Base-by-base conservation (phyloP, 2,113 vertebrate genomes). In the Poeciliopsis occidentalis region DNA sequence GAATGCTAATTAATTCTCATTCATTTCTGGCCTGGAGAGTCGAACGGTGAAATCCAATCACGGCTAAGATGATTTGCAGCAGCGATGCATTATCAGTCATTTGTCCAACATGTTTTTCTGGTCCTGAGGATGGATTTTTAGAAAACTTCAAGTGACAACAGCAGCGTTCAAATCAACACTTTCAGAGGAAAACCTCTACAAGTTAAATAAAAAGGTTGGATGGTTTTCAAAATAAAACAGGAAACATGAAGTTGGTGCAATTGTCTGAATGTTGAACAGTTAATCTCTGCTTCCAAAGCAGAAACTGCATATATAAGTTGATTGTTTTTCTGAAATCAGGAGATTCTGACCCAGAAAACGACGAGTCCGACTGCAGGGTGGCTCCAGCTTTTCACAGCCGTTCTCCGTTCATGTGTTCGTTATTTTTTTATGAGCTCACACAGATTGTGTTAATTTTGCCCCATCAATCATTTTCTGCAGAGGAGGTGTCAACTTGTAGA, bases 401-500 rank as follows among this genome's bases (percentile, higher is more conserved):
- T 39, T 19, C 57, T 30, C 75, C 4, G 4, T 37, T 37, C 19
- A 19, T 13, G 24, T 69, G 64, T 78, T 75, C 27, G 80, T 80
- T 57, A 29, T 62, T 51, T 66, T 83, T 44, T 62, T 51, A 69
- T 17, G 63, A 3, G 60, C 64, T 11, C 73, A 15, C 64, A 13
- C 68, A 44, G 66, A 15, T 65, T 29, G 60, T 13, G 5, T 32
- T 47, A 7, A 27, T 44, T 65, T 51, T 0, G 5, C 34, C 37
- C 69, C 0, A 72, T 81, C 80, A 81, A 77, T 87, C 78, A 67
- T 41, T 54, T 54, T 68, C 12, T 2, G 13, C 26, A 8, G 57
- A 66, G 71, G 64, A 72, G 79, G 69, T 54, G 73, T 75, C 76
- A 24, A 69, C 81, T 32, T 4, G 61, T 27, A 54, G 71, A 62